Conservation (phyloP, 2,797 vertebrate species). For the Spinus olivaceus region DNA sequence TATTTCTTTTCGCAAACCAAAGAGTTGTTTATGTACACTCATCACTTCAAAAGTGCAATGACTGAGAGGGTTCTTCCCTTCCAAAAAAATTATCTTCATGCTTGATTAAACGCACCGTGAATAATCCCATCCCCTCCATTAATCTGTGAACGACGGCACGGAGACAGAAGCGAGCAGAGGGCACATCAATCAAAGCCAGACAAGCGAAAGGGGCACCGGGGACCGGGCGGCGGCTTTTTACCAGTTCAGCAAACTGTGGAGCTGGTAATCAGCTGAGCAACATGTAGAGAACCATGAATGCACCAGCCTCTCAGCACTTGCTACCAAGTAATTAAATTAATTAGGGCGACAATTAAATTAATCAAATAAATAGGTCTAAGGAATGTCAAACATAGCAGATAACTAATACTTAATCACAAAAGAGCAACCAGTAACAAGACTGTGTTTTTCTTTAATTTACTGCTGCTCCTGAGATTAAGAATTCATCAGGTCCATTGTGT, state of each 20-base stretch:
- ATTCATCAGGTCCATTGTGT: neutral
- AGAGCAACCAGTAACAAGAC: neutral
- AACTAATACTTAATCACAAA: conserved; percentile 42
- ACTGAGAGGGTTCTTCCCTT: neutral
- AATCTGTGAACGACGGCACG: neutral
- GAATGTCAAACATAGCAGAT: conserved; percentile 22
- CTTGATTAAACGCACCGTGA: neutral
- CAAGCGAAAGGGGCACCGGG: neutral
- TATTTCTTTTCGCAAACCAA: neutral
- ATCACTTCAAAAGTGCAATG: neutral
- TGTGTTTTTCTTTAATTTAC: conserved; percentile 20
- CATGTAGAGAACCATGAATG: neutral
- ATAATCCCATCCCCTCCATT: neutral
- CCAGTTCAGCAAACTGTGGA: neutral
- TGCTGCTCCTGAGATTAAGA: neutral
- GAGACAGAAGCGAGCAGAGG: neutral
- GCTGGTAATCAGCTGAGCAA: neutral
- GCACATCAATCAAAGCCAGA: neutral
- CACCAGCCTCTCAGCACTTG: neutral
- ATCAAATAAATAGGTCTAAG: conserved; percentile 48
- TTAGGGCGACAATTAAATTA: conserved; percentile 53
- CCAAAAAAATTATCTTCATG: neutral
- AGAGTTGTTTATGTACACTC: neutral
- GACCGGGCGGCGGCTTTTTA: neutral
- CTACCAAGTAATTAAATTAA: conserved; percentile 59